Conservation (phyloP, 2,797 vertebrate genomes). For the Enteromius radiatus region DNA sequence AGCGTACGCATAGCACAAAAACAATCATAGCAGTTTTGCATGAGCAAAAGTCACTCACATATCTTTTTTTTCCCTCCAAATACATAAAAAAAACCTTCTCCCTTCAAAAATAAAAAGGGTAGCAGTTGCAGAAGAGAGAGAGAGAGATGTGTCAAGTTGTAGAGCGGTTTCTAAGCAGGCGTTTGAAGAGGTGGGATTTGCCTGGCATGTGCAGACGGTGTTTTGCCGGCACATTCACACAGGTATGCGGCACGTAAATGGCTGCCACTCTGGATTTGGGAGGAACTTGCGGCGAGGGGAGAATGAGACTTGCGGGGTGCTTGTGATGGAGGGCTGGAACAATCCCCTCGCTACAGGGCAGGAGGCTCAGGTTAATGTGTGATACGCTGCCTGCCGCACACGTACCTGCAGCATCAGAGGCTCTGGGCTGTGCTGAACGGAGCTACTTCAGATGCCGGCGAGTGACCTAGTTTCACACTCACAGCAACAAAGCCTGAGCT, state of each 20-base stretch:
- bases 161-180: neutral
- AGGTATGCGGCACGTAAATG: conserved; percentile 82
- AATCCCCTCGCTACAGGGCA: conserved; percentile 33
- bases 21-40: neutral
- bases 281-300: conserved; percentile 74
- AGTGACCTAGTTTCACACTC: conserved; percentile 77
- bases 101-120: neutral
- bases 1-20: neutral
- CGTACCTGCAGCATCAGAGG: conserved; percentile 32
- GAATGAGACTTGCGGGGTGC: conserved; percentile 77
- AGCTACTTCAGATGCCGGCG: conserved; percentile 69
- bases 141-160: neutral
- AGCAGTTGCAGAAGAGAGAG: conserved; percentile 28
- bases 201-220: conserved; percentile 81
- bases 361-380: conserved; percentile 50
- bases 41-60: neutral
- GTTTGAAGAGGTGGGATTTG: conserved; percentile 73
- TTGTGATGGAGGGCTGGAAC: conserved; percentile 64
- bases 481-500: conserved; percentile 51
- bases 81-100: too few species aligned
- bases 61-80: neutral
- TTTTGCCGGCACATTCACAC: conserved; percentile 68
- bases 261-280: conserved; percentile 82
- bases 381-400: conserved; percentile 18
- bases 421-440: conserved; percentile 28